Evolutionary conservation across 2,797 vertebrate species (phyloP).

Genomic region (Peromyscus nudipes): DNA sequence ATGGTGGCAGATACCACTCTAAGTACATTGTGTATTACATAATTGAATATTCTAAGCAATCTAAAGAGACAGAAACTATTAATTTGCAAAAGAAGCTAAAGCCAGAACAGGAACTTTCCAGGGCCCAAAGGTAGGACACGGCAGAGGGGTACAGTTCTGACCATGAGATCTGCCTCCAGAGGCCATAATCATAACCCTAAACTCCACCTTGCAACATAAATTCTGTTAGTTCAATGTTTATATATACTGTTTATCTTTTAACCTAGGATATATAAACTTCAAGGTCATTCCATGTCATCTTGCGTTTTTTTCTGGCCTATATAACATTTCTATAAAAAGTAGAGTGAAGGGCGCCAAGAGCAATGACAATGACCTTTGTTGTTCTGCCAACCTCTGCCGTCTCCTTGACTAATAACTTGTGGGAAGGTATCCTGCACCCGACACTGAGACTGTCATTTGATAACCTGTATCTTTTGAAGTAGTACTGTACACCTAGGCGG

Average conservation of each 20-base stretch:
- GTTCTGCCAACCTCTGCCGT: neutral
- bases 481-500: neutral
- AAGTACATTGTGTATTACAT: neutral
- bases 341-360: neutral
- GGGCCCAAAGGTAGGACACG: neutral
- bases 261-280: neutral
- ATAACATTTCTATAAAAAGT: neutral
- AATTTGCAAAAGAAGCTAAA: conserved; percentile 39
- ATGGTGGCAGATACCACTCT: conserved; percentile 11
- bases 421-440: neutral
- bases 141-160: neutral
- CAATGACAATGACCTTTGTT: neutral
- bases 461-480: neutral
- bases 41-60: conserved; percentile 62
- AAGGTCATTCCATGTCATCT: neutral
- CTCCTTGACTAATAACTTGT: no score
- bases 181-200: neutral
- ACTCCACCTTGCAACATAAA: neutral
- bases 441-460: neutral
- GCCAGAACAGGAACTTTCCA: conserved; percentile 3
- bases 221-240: neutral
- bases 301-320: neutral
- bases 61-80: conserved; percentile 7
- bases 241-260: neutral
- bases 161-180: neutral